Base-by-base conservation (phyloP, 30 jellyfish, hydroid and myxozoan species). In the Aurelia sp. region DNA sequence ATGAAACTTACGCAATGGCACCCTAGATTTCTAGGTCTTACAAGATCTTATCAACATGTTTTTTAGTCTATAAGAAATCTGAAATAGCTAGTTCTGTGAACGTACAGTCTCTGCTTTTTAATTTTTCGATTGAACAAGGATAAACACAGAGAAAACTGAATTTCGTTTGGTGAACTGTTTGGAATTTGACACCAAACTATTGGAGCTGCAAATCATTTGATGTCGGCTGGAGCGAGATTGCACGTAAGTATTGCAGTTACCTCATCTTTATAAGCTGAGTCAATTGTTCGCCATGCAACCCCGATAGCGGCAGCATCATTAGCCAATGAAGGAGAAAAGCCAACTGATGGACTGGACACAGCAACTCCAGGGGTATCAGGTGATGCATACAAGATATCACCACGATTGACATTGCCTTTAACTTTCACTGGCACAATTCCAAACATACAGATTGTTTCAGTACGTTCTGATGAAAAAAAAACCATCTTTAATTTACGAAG, bases 371-470 rank as follows among this genome's bases (percentile, higher is more conserved):
- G 98, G 19, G n/a, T 23, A 17, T 40, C 55, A 15, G 86, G 66
- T 11, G 98, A 92, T 51, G 98, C 98, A 66, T 85, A 85, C 4
- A 92, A 50, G 15, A 91, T 66, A 9, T 86, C 95, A 17, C 93
- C 93, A 16, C 82, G 93, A 57, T 53, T 13, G 53, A 92, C 96
- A 1, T 91, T 33, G 6, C 98, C 98, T 63, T 55, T 53, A 18
- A 92, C 86, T 67, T 71, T 74, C 35, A 92, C 98, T 3, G 98
- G 98, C 23, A 92, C 98, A 17, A 86, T 86, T 8, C 98, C 98
- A 80, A 92, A 67, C 96, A 92, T 85, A 78, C 98, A 92, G 30
- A 92, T 76, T 19, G 96, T 86, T 35, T 92, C 98, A 21, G 95
- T 92, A 21, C 91, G 90, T n/a, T 65, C 96, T 86, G 68, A n/a